A percentile compares a stretch with the other conserved stretches of the same genome.
These are phyloP conservation scores for Pachyseris speciosa DNA, from an alignment of 64 coral and sea anemone species.

Conservation along the genomic window DNA sequence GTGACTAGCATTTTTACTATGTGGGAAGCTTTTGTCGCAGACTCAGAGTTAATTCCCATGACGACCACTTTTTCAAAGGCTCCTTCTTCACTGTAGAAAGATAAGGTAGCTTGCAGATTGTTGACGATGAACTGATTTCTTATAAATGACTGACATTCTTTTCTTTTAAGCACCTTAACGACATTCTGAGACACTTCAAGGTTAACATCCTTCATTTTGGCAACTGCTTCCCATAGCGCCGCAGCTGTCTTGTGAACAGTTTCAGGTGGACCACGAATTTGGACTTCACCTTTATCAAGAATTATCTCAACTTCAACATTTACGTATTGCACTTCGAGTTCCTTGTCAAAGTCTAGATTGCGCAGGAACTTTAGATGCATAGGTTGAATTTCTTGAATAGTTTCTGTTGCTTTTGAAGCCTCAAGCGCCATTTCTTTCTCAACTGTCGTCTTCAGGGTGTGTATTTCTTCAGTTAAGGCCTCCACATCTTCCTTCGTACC, in stretches of 20 bases:
- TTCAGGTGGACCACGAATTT: neutral
- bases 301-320: neutral
- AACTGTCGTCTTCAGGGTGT: neutral
- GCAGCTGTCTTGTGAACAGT: neutral
- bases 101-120: neutral
- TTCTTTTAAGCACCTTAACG: neutral
- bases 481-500: conserved; percentile 7
- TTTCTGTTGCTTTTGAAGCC: neutral
- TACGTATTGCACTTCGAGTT: neutral
- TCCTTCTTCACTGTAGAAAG: neutral
- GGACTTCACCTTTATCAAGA: neutral
- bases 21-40: neutral
- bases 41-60: conserved; percentile 20
- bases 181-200: neutral
- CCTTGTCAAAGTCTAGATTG: conserved; percentile 7
- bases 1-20: neutral
- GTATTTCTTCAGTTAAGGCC: neutral
- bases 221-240: neutral
- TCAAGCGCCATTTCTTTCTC: neutral
- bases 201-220: neutral
- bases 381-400: neutral
- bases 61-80: neutral
- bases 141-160: neutral
- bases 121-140: neutral
- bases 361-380: neutral